phyloP scores from a whole-genome alignment of 2,113 vertebrate genomes.

The Anthoscopus minutus region DNA sequence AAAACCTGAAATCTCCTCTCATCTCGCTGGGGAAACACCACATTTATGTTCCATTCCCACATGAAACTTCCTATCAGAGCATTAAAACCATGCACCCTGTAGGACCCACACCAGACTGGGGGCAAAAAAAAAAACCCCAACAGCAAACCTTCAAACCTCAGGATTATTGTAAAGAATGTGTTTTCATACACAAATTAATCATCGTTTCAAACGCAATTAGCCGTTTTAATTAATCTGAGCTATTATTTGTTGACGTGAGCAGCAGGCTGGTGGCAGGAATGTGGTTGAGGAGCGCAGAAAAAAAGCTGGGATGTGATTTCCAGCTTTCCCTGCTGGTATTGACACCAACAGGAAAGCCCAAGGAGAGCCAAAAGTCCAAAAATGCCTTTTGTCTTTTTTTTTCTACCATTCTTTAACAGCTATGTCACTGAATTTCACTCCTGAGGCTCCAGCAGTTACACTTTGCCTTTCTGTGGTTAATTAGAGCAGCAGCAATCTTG shows the following conservation, averaged over 20 bases:
- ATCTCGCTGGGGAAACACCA: not conserved
- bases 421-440: not conserved
- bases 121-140: not conserved
- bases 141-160: not conserved
- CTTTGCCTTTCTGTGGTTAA: constrained; percentile 39
- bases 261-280: not conserved
- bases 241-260: not conserved
- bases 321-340: not conserved
- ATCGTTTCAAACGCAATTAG: not conserved
- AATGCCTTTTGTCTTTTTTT: not conserved
- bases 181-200: not conserved
- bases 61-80: not conserved
- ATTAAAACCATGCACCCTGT: not conserved
- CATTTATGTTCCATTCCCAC: not conserved
- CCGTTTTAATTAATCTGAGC: not conserved
- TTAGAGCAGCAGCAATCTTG: constrained; percentile 34
- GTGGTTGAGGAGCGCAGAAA: not conserved
- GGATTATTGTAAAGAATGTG: not conserved
- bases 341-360: constrained; percentile 1
- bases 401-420: not conserved
- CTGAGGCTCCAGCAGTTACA: not conserved
- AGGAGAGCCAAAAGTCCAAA: not conserved
- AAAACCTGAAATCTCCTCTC: not conserved
- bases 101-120: not conserved
- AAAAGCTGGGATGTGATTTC: not conserved